Percentiles rank a stretch among this genome's conserved stretches.
phyloP scores from a whole-genome alignment of 2,113 vertebrate species.

The Pygoscelis adeliae region DNA sequence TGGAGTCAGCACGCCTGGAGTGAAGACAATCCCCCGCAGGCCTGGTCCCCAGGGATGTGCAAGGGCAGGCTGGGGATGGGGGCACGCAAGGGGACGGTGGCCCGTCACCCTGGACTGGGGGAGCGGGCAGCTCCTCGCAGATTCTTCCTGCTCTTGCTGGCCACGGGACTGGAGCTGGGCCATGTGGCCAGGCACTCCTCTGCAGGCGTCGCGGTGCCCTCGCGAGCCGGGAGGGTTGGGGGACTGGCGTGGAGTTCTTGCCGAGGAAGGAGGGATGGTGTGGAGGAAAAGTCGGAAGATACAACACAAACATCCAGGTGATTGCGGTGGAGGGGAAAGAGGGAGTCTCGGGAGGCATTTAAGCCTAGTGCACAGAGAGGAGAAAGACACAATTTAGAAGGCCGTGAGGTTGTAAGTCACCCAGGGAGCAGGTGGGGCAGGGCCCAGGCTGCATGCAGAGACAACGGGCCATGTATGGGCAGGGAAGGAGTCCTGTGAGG shows the following conservation, averaged over 20 bases:
- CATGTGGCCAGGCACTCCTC: conserved; percentile 30
- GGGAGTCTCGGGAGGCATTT: conserved; percentile 80
- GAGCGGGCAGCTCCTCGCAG: conserved; percentile 38
- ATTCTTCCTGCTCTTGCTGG: conserved; percentile 61
- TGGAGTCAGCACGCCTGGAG: background rate
- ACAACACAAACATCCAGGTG: conserved; percentile 84
- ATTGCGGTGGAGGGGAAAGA: conserved; percentile 67
- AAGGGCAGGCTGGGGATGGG: background rate
- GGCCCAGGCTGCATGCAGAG: conserved; percentile 14
- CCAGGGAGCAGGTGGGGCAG: background rate
- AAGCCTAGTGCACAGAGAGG: conserved; percentile 86
- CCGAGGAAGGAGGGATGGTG: conserved; percentile 77
- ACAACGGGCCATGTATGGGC: background rate
- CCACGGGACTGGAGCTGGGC: conserved; percentile 32
- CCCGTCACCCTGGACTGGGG: background rate
- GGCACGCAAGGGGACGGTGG: background rate
- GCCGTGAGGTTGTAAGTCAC: conserved; percentile 43
- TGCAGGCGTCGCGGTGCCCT: conserved; percentile 41
- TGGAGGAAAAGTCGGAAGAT: conserved; percentile 75
- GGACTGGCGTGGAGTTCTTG: conserved; percentile 71
- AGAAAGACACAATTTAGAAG: conserved; percentile 77
- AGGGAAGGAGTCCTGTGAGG: background rate
- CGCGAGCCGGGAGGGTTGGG: background rate
- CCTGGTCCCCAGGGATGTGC: background rate
- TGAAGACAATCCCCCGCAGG: background rate